Evolutionary conservation across 2,888 invertebrate species (phyloP).

Genomic region (Idaea dimidiata): DNA sequence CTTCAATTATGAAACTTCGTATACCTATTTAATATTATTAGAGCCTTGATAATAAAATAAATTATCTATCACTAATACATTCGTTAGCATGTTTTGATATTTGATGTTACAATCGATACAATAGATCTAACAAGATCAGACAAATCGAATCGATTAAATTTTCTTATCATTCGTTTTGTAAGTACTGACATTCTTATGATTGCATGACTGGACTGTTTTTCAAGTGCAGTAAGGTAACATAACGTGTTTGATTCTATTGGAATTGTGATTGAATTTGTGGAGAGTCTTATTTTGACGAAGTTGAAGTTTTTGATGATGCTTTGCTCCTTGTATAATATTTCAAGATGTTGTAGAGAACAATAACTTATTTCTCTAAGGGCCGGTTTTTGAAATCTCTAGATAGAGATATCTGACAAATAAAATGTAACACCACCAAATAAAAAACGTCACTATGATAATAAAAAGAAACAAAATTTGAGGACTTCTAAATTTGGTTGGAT

Average conservation of each 20-base stretch:
- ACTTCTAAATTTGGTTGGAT: no score
- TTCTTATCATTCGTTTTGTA: constrained; percentile 35
- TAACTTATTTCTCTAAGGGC: no score
- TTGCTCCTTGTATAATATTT: no score
- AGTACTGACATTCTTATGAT: constrained; percentile 42
- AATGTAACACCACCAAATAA: no score
- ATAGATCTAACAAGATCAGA: constrained; percentile 43
- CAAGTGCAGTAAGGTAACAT: neutral
- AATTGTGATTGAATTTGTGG: neutral
- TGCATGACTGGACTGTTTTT: constrained; percentile 48
- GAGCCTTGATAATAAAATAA: constrained; percentile 16
- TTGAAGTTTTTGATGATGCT: no score
- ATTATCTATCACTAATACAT: constrained; percentile 20
- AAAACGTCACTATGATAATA: no score
- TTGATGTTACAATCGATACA: constrained; percentile 31
- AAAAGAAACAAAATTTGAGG: no score
- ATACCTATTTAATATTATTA: no score
- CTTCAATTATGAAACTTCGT: no score
- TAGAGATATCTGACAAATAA: no score
- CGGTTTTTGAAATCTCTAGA: no score
- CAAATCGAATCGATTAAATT: constrained; percentile 47
- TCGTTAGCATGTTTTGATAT: constrained; percentile 18
- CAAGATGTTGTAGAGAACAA: no score
- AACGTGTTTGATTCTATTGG: neutral
- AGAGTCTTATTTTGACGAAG: neutral